Evolutionary conservation across 2,113 vertebrate genomes (phyloP), one percentile per base, ranked within the genome.

Genomic region (Spea multiplicata): DNA sequence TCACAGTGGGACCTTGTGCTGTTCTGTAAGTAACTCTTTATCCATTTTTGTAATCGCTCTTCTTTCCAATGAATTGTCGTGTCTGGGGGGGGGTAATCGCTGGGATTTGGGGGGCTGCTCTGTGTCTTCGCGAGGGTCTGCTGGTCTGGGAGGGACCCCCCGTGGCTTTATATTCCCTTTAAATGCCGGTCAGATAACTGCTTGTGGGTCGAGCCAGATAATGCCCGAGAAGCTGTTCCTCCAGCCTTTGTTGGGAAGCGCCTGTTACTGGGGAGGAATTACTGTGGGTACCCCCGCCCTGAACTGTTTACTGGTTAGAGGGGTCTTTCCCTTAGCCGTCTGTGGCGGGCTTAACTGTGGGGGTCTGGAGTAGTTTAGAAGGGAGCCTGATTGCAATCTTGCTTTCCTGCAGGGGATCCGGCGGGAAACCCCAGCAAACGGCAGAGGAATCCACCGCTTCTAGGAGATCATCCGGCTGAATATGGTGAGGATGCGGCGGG

Each of bases 351-450:
- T 48, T 12, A 50, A 68, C 52, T 7, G 68, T 64, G 67, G 76
- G 68, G 57, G 17, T 64, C 8, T 5, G n/a, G 16, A 3, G 30
- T 8, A 46, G 45, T 8, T 30, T 66, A 50, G 3, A 46, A 44
- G 4, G 14, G 57, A 47, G 48, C 44, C 55, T 62, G 44, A 48
- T 57, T 44, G 44, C 16, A 10, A 3, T 53, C n/a, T 73, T 50
- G 57, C 44, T n/a, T 7, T 5, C 66, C 74, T 75, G 0, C 82
- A 93, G 93, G 88, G 89, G 95, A 97, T 83, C 92, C 93, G 5
- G 92, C 93, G 72, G 95, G 94, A 86, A 96, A 95, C 62, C 88
- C 94, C 13, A 96, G 94, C 88, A 97, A 97, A 89, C 92, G 95
- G 10, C 94, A 94, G 88, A 92, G 95, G 81, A 95, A 97, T 88